phyloP scores from a whole-genome alignment of 2,113 vertebrate genomes.

The Percina caprodes region DNA sequence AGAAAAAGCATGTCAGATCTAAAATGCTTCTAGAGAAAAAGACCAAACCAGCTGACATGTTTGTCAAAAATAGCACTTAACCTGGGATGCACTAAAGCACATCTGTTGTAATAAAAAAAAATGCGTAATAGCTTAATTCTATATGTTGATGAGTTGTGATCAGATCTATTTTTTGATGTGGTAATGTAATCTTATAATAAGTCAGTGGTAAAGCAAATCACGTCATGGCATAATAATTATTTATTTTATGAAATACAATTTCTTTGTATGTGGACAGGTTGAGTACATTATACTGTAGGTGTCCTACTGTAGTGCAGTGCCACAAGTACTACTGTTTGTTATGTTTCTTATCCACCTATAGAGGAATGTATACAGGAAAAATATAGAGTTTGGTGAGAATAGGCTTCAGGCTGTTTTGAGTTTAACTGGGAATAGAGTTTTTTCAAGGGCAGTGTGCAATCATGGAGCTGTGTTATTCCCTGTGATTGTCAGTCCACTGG shows the following conservation, averaged over 20 bases:
- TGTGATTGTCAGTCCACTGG: constrained; percentile 69
- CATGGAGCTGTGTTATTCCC: constrained; percentile 68
- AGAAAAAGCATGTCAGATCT: constrained; percentile 78
- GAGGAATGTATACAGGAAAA: constrained; percentile 61
- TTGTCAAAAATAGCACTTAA: constrained; percentile 63
- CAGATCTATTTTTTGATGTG: neutral
- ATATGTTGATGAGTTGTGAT: neutral
- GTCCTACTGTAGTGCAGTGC: constrained; percentile 26
- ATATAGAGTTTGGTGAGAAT: constrained; percentile 65
- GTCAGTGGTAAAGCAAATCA: neutral
- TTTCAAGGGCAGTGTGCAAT: constrained; percentile 76
- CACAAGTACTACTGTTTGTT: constrained; percentile 40
- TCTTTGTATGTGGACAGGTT: neutral
- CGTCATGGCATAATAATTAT: neutral
- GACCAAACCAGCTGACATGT: constrained; percentile 47
- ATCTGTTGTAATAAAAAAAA: neutral
- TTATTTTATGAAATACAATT: neutral
- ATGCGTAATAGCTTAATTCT: neutral
- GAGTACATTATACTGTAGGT: constrained; percentile 4
- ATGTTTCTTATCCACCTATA: constrained; percentile 58
- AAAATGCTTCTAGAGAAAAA: constrained; percentile 68
- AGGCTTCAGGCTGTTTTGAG: constrained; percentile 72
- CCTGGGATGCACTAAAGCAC: constrained; percentile 15
- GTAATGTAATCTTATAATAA: constrained; percentile 7
- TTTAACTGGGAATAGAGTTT: constrained; percentile 72